Conservation (phyloP, 2,888 invertebrate genomes). For the Acanthococcus lagerstroemiae region DNA sequence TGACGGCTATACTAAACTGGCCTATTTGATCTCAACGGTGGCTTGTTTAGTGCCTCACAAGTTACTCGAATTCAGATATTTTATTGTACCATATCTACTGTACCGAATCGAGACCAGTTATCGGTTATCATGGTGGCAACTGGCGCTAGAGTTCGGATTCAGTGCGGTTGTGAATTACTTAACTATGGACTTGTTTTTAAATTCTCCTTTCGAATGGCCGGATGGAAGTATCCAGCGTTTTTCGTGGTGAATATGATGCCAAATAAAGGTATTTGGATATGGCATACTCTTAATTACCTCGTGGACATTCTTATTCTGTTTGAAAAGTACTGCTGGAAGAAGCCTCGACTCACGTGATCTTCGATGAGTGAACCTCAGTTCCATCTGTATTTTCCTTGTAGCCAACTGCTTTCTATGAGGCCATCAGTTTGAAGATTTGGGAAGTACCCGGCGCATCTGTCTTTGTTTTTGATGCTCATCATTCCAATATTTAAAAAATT, state of each 20-base stretch:
- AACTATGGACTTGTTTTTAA: constrained; percentile 9
- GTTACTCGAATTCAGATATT: constrained; percentile 90
- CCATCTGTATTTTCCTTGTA: no score
- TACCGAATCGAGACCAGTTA: constrained; percentile 56
- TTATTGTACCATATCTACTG: constrained; percentile 78
- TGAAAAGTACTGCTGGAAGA: no score
- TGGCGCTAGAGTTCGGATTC: not conserved
- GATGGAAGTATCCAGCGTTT: constrained; percentile 18
- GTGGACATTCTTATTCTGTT: no score
- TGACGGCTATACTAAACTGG: constrained; percentile 42
- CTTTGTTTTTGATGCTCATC: no score
- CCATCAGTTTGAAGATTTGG: no score
- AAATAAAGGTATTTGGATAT: no score
- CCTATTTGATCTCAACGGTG: constrained; percentile 52
- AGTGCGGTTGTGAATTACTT: constrained; percentile 4
- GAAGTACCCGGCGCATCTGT: no score
- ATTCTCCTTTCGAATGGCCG: constrained; percentile 20
- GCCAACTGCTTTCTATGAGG: no score
- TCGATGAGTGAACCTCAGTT: no score
- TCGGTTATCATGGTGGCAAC: constrained; percentile 37
- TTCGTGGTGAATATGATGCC: constrained; percentile 23
- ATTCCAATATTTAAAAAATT: no score
- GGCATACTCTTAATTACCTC: no score
- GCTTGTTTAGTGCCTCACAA: constrained; percentile 67
- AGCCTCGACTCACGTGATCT: no score